Evolutionary conservation across 2,113 vertebrate genomes (phyloP), one percentile per base, ranked within the genome.

Genomic region (Triplophysa rosa): DNA sequence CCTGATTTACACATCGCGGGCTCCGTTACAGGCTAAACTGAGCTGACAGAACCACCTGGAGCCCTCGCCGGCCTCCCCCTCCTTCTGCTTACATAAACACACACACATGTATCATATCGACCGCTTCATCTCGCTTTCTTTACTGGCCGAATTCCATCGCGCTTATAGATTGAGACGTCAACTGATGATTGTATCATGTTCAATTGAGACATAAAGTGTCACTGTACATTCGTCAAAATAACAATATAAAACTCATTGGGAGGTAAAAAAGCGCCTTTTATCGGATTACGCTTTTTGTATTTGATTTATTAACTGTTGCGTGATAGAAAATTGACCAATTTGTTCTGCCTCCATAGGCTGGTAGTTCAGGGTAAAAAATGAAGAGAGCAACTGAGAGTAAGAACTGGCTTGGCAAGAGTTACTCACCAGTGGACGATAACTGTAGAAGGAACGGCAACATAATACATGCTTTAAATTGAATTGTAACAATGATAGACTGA

Each of bases 1-100:
- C 80, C 58, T 82, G 80, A 82, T 77, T 82, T 68, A 76, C 40
- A 47, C 69, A 70, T 82, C 70, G 67, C 56, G 23, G 58, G 26
- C 58, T 62, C 16, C 0, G 59, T 66, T 49, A 58, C 16, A 26
- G 64, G 37, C 37, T 78, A 42, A 80, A 64, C 70, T 26, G 24
- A 67, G 63, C 77, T 76, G 76, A 77, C 77, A 85, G 83, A 40
- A 12, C 29, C 33, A 61, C 79, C 79, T 29, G 47, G 45, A 63
- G 58, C 47, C 80, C 24, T 29, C 23, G 49, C 75, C 9, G n/a
- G 67, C 64, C 71, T 24, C 29, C 24, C 58, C 21, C 56, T 33
- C 62, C 71, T 67, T 47, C 7, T 45, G 19, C 23, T 61, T 54
- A 63, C 54, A 66, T 45, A 65, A 71, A 82, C 76, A 80, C 62